Evolutionary conservation across 2,888 invertebrate species (phyloP).

Genomic region (Isotomurus palustris): DNA sequence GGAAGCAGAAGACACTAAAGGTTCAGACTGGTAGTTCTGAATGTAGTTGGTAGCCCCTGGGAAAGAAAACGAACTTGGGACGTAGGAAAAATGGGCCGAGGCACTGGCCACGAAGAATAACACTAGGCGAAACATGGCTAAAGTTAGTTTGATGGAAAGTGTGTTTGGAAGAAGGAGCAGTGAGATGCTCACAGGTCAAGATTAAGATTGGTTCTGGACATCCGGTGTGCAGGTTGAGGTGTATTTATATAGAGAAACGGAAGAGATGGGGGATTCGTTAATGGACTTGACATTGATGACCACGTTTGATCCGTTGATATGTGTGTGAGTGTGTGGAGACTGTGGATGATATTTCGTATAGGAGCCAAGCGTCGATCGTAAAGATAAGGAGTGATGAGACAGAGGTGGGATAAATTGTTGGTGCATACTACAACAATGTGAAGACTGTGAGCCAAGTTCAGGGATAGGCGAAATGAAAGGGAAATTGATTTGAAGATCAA

Average conservation of each 20-base stretch:
- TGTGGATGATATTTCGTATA: neutral
- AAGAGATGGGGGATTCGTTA: slow-evolving; percentile 30
- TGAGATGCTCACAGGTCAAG: slow-evolving; percentile 32
- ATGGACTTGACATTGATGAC: slow-evolving; percentile 42
- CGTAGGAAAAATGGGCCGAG: neutral
- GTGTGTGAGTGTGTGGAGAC: neutral
- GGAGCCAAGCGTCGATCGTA: neutral
- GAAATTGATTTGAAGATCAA: slow-evolving; percentile 19
- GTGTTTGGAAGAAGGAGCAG: slow-evolving; percentile 6
- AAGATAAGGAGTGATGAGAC: neutral
- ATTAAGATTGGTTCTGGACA: slow-evolving; percentile 36
- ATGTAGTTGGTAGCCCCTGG: too few species aligned
- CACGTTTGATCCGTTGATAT: slow-evolving; percentile 38
- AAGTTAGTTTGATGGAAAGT: neutral
- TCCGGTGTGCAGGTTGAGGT: slow-evolving; percentile 35
- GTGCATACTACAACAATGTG: neutral
- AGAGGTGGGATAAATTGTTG: neutral
- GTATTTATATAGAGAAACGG: slow-evolving; percentile 34
- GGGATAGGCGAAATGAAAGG: slow-evolving; percentile 8
- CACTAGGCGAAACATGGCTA: neutral
- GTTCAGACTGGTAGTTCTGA: slow-evolving; percentile 5
- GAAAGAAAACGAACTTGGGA: neutral
- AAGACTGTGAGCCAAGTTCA: slow-evolving; percentile 11
- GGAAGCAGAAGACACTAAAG: slow-evolving; percentile 13
- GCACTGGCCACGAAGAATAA: neutral